A percentile compares a stretch with the other conserved stretches of the same genome.
Evolutionary conservation across 2,888 invertebrate species (phyloP).

Genomic region (Drosophila mimetica): DNA sequence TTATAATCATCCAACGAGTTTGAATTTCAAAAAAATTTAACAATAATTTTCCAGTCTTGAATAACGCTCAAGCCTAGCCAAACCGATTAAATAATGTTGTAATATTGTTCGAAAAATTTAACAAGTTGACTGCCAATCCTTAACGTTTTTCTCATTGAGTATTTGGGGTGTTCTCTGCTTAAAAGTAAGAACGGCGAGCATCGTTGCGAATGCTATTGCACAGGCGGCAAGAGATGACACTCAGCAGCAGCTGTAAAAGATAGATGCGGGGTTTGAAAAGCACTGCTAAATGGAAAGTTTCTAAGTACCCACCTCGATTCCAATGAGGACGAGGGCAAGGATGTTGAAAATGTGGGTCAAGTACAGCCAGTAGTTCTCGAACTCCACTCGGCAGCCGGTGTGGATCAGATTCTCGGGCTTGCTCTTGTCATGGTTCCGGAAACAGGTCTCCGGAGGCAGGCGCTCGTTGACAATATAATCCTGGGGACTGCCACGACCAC

Average conservation of each 20-base stretch:
- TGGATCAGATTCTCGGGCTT: conserved; percentile 72
- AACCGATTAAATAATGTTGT: conserved; percentile 4
- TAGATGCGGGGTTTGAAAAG: neutral
- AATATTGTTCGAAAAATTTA: conserved; percentile 7
- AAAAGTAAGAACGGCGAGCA: conserved; percentile 88
- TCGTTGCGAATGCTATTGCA: conserved; percentile 94
- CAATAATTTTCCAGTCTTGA: neutral
- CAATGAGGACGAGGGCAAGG: conserved; percentile 67
- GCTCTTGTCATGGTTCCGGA: conserved; percentile 65
- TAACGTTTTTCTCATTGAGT: neutral
- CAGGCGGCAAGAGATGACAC: conserved; percentile 93
- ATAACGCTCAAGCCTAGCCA: neutral
- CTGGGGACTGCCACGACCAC: conserved; percentile 81
- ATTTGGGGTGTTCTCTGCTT: conserved; percentile 67
- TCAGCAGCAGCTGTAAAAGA: conserved; percentile 85
- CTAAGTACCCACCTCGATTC: conserved; percentile 61
- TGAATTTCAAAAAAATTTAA: conserved; percentile 12
- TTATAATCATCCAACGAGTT: conserved; percentile 8
- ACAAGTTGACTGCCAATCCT: neutral
- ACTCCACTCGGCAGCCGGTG: conserved; percentile 74
- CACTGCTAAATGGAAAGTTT: too few species aligned
- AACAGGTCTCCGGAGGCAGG: conserved; percentile 79
- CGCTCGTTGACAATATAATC: conserved; percentile 80
- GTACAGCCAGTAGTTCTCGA: conserved; percentile 76
- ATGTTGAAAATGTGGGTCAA: conserved; percentile 71